Evolutionary conservation across 2,888 invertebrate species (phyloP).

Genomic region (Craniophora ligustri): DNA sequence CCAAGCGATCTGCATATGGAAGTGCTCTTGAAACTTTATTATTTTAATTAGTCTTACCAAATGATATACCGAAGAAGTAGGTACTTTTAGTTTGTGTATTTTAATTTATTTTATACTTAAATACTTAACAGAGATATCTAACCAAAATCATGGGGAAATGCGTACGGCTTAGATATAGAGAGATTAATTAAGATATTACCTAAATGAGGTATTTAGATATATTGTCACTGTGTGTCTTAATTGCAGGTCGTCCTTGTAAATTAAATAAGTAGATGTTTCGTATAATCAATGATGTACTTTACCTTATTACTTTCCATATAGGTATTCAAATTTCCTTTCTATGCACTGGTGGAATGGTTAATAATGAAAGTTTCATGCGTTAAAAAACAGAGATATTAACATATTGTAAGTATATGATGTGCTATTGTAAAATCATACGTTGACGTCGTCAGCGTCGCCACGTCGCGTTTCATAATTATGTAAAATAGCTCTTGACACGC

Average conservation of each 20-base stretch:
- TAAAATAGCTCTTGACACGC: slow-evolving; percentile 55
- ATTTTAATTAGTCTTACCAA: slow-evolving; percentile 35
- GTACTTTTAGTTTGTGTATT: slow-evolving; percentile 31
- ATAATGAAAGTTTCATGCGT: slow-evolving; percentile 22
- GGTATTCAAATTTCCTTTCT: too few relatives aligned
- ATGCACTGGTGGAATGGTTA: slow-evolving; percentile 8
- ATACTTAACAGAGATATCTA: too few relatives aligned
- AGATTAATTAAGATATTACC: neutral
- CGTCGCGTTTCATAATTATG: slow-evolving; percentile 57
- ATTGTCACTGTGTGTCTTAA: slow-evolving; percentile 33
- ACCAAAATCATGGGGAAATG: slow-evolving; percentile 23
- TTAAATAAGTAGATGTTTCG: too few relatives aligned
- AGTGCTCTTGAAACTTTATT: slow-evolving; percentile 90
- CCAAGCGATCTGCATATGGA: slow-evolving; percentile 96
- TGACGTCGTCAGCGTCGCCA: slow-evolving; percentile 21
- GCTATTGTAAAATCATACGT: slow-evolving; percentile 29
- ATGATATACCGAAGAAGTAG: slow-evolving; percentile 34
- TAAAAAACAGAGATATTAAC: too few relatives aligned
- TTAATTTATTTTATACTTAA: slow-evolving; percentile 15
- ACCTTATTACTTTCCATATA: too few relatives aligned
- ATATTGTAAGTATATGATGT: too few relatives aligned
- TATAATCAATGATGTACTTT: too few relatives aligned
- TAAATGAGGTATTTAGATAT: neutral
- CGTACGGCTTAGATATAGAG: slow-evolving; percentile 15
- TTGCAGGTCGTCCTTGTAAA: too few relatives aligned